Base-by-base conservation (phyloP, 2,797 vertebrate species). In the Cephalopachus bancanus region DNA sequence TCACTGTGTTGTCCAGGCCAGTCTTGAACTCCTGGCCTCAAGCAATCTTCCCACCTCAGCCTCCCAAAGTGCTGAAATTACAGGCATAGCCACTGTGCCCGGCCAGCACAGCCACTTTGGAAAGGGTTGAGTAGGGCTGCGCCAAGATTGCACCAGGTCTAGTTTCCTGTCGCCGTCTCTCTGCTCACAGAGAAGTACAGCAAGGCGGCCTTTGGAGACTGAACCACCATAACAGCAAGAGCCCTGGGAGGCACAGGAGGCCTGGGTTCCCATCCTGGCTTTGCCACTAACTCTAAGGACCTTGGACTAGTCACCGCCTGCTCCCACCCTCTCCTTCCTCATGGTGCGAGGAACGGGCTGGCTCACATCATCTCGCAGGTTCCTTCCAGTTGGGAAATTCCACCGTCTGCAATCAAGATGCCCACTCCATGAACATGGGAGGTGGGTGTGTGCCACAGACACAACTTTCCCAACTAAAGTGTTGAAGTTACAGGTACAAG, bases 311-410 rank as follows among this genome's bases (percentile, higher is more conserved):
- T 10, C 65, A 59, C 16, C 85, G 15, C 6, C 28, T 26, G 15
- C 62, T 69, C 16, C 20, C 55, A 60, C 51, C 17, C n/a, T 19
- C 74, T 30, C 74, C 26, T 49, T 49, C 57, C 33, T 65, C 44
- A 30, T 1, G 64, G 24, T 89, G 71, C 9, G 9, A 55, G 78
- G 53, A 64, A 33, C 30, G 0, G 33, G 17, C n/a, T 1, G 3
- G n/a, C 55, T 91, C 59, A 9, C 4, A 7, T 12, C 7, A 86
- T 14, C 91, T 78, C 67, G 53, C 37, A 64, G 9, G 10, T 28
- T 71, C 89, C 87, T 76, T 81, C 57, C 11, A 37, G 55, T 26
- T 65, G 51, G 24, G 85, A 94, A 83, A 93, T 72, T 55, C 24
- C 37, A 59, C 24, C 11, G 2, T 17, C 51, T 72, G 60, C 14